These are phyloP conservation scores for Hydroisotoma schaefferi DNA, from an alignment of 2,888 invertebrate species.

Conservation along the genomic window DNA sequence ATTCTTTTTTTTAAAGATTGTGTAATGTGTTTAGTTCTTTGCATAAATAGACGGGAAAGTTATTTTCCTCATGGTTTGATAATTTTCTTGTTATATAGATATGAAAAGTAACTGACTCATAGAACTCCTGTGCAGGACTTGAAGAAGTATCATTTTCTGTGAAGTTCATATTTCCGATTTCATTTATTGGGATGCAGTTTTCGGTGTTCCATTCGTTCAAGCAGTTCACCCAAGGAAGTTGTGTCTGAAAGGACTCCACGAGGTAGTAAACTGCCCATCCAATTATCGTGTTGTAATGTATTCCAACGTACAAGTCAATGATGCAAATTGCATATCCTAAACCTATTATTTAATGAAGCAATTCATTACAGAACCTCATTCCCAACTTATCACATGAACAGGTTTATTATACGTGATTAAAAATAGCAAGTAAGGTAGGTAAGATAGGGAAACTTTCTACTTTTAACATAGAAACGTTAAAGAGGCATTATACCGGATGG, in stretches of 20 bases:
- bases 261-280: slow-evolving; percentile 93
- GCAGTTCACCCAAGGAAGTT: slow-evolving; percentile 83
- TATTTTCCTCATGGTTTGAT: no score
- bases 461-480: no score
- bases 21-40: no score
- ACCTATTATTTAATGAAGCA: slow-evolving; percentile 66
- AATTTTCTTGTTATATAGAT: neutral
- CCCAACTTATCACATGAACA: no score
- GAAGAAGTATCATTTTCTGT: slow-evolving; percentile 55
- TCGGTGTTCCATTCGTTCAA: slow-evolving; percentile 82
- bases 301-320: slow-evolving; percentile 87
- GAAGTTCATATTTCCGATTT: slow-evolving; percentile 54
- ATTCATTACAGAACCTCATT: no score
- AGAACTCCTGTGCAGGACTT: slow-evolving; percentile 84
- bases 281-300: slow-evolving; percentile 97
- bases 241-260: slow-evolving; percentile 73
- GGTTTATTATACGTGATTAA: no score
- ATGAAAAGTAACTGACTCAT: slow-evolving; percentile 64
- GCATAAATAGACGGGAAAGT: no score
- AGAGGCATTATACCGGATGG: no score
- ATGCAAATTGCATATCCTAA: slow-evolving; percentile 94
- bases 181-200: slow-evolving; percentile 62
- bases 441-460: no score
- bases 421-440: no score
- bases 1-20: no score